Evolutionary conservation across 2,797 vertebrate genomes (phyloP).

Genomic region (Lepidocolaptes lacrymiger): DNA sequence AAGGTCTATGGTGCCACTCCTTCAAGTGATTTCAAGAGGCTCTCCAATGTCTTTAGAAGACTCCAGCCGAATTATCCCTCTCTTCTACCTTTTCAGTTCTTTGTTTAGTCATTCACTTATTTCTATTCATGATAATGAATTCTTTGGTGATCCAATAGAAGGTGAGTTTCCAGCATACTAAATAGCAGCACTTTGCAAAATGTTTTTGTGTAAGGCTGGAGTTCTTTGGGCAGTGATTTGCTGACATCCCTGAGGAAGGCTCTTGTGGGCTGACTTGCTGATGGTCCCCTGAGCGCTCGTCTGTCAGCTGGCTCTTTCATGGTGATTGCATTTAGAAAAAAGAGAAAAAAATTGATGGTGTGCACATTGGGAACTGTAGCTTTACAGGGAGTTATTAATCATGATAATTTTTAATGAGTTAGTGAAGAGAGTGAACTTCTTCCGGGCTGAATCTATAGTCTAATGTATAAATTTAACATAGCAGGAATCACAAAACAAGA

Average conservation of each 20-base stretch:
- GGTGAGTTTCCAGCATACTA: constrained; percentile 71
- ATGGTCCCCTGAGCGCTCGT: constrained; percentile 4
- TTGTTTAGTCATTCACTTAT: constrained; percentile 98
- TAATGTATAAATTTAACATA: not conserved
- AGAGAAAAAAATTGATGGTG: not conserved
- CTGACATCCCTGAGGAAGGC: not conserved
- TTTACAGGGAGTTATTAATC: not conserved
- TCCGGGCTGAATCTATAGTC: not conserved
- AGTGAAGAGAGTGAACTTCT: not conserved
- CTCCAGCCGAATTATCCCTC: constrained; percentile 95
- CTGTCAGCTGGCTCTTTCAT: constrained; percentile 32
- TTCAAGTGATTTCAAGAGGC: constrained; percentile 95
- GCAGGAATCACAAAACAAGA: not conserved
- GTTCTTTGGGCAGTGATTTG: not conserved
- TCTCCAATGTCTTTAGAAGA: constrained; percentile 96
- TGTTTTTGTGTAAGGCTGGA: not conserved
- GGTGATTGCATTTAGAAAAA: constrained; percentile 24
- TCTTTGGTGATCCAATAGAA: constrained; percentile 93
- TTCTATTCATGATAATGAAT: constrained; percentile 97
- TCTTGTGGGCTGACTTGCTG: not conserved
- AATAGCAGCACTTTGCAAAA: not conserved
- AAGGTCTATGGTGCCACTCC: constrained; percentile 93
- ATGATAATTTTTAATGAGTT: not conserved
- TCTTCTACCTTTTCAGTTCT: constrained; percentile 99
- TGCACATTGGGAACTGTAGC: not conserved